phyloP scores from a whole-genome alignment of 2,888 invertebrate genomes.

The Hybos culiciformis region DNA sequence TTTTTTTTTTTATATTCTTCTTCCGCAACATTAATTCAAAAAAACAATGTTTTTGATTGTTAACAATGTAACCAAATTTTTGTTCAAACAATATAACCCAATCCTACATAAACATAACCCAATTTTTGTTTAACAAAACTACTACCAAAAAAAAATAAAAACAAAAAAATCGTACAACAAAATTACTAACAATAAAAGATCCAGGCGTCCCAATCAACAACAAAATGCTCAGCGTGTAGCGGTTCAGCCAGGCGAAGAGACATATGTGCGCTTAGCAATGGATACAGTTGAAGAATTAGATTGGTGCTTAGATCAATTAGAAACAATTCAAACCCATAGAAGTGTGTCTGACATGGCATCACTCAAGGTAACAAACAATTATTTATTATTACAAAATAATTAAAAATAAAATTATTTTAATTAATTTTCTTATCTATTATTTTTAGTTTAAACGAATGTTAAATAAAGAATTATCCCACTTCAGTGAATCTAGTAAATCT shows the following conservation, averaged over 20 bases:
- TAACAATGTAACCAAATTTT: too few relatives aligned
- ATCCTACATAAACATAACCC: too few relatives aligned
- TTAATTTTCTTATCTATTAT: slow-evolving; percentile 18
- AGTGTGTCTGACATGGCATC: slow-evolving; percentile 99
- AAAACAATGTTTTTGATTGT: too few relatives aligned
- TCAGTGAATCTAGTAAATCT: slow-evolving; percentile 97
- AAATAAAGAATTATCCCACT: slow-evolving; percentile 97
- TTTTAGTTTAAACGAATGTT: slow-evolving; percentile 97
- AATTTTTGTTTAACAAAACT: too few relatives aligned
- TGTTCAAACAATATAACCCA: too few relatives aligned
- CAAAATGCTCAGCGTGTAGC: slow-evolving; percentile 36
- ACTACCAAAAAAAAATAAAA: neutral
- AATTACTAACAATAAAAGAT: slow-evolving; percentile 32
- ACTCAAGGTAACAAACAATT: slow-evolving; percentile 65
- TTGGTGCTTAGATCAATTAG: slow-evolving; percentile 99
- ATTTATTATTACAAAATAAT: neutral
- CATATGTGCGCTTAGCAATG: slow-evolving; percentile 83
- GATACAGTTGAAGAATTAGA: slow-evolving; percentile 98
- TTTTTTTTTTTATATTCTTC: too few relatives aligned
- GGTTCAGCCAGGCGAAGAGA: slow-evolving; percentile 52
- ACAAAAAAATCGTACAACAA: neutral
- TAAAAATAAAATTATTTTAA: neutral
- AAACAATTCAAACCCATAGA: slow-evolving; percentile 98
- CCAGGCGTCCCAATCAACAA: slow-evolving; percentile 35
- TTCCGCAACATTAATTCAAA: too few relatives aligned